Percentiles rank a stretch among this genome's conserved stretches.
Conservation (phyloP, 2,888 invertebrate genomes). For the Agrotis segetum region DNA sequence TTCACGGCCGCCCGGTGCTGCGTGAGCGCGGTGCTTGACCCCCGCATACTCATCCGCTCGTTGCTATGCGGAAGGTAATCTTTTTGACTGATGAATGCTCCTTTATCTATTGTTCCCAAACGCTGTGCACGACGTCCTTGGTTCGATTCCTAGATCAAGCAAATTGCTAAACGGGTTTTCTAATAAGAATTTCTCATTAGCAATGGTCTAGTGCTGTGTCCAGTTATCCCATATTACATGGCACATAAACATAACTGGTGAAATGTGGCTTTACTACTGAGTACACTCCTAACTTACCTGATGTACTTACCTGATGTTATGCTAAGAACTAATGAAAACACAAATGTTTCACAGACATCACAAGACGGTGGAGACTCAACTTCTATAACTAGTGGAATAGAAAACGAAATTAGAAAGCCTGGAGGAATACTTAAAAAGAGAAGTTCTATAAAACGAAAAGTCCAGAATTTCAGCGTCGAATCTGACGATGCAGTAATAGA, state of each 20-base stretch:
- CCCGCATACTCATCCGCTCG: slow-evolving; percentile 85
- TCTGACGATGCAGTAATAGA: slow-evolving; percentile 85
- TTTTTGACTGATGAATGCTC: background rate
- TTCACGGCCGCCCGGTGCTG: slow-evolving; percentile 89
- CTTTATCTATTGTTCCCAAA: too few relatives aligned
- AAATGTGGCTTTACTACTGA: too few relatives aligned
- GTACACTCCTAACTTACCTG: too few relatives aligned
- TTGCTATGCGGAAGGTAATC: slow-evolving; percentile 85
- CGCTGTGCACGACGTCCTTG: too few relatives aligned
- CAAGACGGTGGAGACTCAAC: slow-evolving; percentile 84
- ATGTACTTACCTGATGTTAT: too few relatives aligned
- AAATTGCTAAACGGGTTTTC: too few relatives aligned
- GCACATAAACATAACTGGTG: too few relatives aligned
- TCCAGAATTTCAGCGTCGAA: slow-evolving; percentile 81
- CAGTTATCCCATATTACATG: too few relatives aligned
- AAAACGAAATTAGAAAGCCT: slow-evolving; percentile 84
- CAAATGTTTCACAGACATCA: slow-evolving; percentile 80
- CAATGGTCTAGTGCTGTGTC: too few relatives aligned
- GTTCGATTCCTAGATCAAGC: too few relatives aligned
- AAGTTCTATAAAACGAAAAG: slow-evolving; percentile 84
- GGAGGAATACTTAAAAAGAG: slow-evolving; percentile 88
- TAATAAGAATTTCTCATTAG: too few relatives aligned
- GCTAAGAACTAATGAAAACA: too few relatives aligned
- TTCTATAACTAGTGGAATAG: slow-evolving; percentile 84
- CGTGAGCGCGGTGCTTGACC: slow-evolving; percentile 91